Evolutionary conservation across 2,113 vertebrate species (phyloP).

Genomic region (Centropus unirufus): DNA sequence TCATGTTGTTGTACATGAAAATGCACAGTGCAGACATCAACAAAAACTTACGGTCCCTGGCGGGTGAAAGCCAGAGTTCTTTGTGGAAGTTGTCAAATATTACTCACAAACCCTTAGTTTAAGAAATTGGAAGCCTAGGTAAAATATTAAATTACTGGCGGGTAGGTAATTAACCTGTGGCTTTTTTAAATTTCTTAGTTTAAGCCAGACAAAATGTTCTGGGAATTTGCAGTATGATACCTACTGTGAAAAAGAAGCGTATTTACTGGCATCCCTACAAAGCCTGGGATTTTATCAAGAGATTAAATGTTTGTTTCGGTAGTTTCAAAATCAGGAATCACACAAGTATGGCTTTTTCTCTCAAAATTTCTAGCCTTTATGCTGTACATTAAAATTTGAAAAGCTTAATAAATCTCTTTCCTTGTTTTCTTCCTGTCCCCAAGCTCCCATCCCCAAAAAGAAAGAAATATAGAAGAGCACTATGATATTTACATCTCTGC

Average conservation of each 20-base stretch:
- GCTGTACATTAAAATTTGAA: background rate
- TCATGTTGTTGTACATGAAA: background rate
- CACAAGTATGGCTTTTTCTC: background rate
- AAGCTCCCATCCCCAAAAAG: rapidly evolving
- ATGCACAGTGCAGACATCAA: background rate
- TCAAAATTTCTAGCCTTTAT: background rate
- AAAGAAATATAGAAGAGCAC: background rate
- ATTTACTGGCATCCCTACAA: background rate
- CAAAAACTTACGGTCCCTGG: background rate
- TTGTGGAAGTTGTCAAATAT: background rate
- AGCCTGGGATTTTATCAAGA: background rate
- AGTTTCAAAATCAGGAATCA: background rate
- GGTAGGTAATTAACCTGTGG: background rate
- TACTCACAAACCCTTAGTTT: background rate
- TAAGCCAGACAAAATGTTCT: background rate
- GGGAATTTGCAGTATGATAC: background rate
- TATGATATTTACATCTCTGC: background rate
- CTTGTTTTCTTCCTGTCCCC: background rate
- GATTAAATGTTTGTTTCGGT: background rate
- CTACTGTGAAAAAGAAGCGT: background rate
- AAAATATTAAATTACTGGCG: background rate
- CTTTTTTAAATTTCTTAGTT: background rate
- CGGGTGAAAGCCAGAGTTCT: background rate
- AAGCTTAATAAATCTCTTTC: background rate
- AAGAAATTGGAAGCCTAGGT: background rate